Evolutionary conservation across 2,113 vertebrate genomes (phyloP).

Genomic region (Carassius gibelio): DNA sequence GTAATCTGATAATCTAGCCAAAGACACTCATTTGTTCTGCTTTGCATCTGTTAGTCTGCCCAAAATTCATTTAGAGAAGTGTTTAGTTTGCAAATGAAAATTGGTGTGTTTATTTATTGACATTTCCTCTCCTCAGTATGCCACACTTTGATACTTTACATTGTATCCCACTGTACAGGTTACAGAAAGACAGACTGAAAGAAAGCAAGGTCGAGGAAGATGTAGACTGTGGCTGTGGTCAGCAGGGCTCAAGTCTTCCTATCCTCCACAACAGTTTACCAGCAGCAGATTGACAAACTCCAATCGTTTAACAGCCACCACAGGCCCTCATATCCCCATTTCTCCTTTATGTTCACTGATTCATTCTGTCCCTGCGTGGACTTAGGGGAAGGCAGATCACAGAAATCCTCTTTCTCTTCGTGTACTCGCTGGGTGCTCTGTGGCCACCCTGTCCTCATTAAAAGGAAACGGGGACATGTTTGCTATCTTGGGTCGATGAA

Average conservation of each 20-base stretch:
- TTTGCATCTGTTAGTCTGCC: not conserved
- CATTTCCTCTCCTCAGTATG: not conserved
- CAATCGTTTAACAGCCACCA: slow-evolving; percentile 5
- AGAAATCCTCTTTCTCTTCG: slow-evolving; percentile 28
- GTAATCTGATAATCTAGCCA: not conserved
- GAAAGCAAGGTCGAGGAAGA: not conserved
- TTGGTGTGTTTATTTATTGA: slow-evolving; percentile 26
- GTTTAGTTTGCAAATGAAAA: slow-evolving; percentile 23
- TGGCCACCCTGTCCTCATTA: slow-evolving; percentile 52
- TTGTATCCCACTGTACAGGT: not conserved
- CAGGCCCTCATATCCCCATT: slow-evolving; percentile 4
- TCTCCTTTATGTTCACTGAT: slow-evolving; percentile 15
- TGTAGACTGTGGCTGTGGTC: not conserved
- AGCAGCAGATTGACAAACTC: not conserved
- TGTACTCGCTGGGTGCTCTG: slow-evolving; percentile 19
- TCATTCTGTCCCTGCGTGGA: not conserved
- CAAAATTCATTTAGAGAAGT: not conserved
- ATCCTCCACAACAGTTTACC: not conserved
- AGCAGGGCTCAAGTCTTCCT: not conserved
- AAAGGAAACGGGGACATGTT: slow-evolving; percentile 42
- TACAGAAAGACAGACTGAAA: not conserved
- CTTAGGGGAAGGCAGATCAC: slow-evolving; percentile 6
- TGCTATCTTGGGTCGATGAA: slow-evolving; percentile 35
- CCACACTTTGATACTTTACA: no score
- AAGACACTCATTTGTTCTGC: not conserved